Evolutionary conservation across 1,140 invertebrate genomes (phyloP).

Genomic region (Drosophila arizonae): DNA sequence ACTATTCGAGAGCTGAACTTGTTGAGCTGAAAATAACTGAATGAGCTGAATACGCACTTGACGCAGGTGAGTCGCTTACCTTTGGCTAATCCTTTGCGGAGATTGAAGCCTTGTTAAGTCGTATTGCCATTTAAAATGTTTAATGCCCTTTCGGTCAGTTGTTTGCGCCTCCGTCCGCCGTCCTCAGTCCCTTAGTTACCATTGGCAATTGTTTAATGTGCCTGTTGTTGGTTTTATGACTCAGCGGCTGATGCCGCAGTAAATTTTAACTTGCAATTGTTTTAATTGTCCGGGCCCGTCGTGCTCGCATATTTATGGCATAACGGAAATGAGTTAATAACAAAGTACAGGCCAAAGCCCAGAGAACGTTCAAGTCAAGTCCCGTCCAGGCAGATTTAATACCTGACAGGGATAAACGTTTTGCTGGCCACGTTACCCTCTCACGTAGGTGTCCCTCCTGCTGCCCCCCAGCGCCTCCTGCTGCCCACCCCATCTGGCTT

Average conservation of each 20-base stretch:
- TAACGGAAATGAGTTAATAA: conserved; percentile 80
- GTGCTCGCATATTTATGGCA: conserved; percentile 78
- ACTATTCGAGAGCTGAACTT: not conserved
- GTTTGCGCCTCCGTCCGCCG: not conserved
- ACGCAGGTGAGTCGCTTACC: not conserved
- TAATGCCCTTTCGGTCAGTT: conserved; percentile 13
- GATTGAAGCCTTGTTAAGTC: conserved; percentile 23
- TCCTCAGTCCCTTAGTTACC: conserved; percentile 1
- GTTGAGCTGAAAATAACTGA: not conserved
- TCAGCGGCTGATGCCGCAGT: conserved; percentile 71
- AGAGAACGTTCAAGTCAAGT: conserved; percentile 28
- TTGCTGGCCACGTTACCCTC: conserved; percentile 30
- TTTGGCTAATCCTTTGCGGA: conserved; percentile 19
- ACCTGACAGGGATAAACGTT: conserved; percentile 80
- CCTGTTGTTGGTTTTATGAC: conserved; percentile 74
- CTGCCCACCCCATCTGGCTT: conserved; percentile 20
- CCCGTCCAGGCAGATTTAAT: conserved; percentile 62
- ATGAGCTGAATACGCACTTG: not conserved
- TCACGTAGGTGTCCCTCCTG: not conserved
- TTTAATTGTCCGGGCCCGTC: conserved; percentile 72
- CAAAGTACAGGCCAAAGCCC: conserved; percentile 64
- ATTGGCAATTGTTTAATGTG: conserved; percentile 54
- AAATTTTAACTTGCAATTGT: conserved; percentile 79
- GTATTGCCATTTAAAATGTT: conserved; percentile 24
- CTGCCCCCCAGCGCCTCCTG: not conserved